Percentiles rank a stretch among this genome's conserved stretches.
Evolutionary conservation across 2,888 invertebrate genomes (phyloP).

Genomic region (Epinotia brunnichana): DNA sequence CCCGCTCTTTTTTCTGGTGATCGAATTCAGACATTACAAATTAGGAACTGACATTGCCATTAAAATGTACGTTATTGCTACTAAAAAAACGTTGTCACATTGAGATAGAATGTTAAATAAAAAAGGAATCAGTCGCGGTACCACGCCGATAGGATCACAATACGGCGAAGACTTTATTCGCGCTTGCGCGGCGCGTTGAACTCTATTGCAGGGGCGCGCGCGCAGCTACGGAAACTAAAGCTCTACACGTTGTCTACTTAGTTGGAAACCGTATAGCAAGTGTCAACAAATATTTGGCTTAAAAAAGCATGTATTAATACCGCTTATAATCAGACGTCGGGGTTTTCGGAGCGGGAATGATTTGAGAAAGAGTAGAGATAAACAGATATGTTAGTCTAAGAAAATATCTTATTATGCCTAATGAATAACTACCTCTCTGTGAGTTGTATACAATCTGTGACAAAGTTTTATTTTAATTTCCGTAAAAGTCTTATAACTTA

Average conservation of each 20-base stretch:
- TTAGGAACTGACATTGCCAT: neutral
- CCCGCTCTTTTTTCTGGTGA: neutral
- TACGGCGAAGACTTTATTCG: constrained; percentile 37
- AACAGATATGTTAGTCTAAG: too few species aligned
- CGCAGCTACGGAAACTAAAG: constrained; percentile 47
- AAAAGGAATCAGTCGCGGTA: constrained; percentile 5
- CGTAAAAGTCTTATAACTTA: too few species aligned
- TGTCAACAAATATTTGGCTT: neutral
- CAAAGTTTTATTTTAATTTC: too few species aligned
- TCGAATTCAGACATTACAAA: neutral
- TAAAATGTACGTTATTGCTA: neutral
- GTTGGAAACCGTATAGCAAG: neutral
- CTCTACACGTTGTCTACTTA: neutral
- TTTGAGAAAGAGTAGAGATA: too few species aligned
- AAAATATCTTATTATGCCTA: too few species aligned
- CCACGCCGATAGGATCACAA: constrained; percentile 44
- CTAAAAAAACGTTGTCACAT: neutral
- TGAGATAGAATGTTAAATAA: neutral
- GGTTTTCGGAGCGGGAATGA: too few species aligned
- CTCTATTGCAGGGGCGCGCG: constrained; percentile 61
- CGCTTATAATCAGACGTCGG: too few species aligned
- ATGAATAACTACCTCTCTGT: too few species aligned
- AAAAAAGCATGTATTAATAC: too few species aligned
- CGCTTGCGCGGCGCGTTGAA: constrained; percentile 64
- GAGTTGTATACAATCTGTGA: too few species aligned